These are phyloP conservation scores for Chauna torquata DNA, from an alignment of 2,113 vertebrate species.

Conservation along the genomic window DNA sequence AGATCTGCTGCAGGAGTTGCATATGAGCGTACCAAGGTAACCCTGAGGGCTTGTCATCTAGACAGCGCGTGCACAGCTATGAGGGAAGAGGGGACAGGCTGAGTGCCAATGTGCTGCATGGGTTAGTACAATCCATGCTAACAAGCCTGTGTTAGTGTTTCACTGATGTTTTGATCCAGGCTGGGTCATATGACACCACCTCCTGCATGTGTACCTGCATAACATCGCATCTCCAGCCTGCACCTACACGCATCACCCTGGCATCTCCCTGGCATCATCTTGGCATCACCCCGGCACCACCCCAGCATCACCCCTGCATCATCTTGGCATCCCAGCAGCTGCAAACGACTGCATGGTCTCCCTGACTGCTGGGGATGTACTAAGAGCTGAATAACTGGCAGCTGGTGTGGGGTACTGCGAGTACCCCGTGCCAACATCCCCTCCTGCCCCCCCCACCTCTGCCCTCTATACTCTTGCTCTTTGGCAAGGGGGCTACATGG, in stretches of 20 bases:
- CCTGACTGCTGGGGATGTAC: background rate
- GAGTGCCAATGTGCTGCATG: background rate
- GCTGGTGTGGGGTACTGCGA: background rate
- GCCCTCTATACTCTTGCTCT: background rate
- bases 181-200: background rate
- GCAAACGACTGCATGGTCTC: background rate
- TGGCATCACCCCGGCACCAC: background rate
- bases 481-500: background rate
- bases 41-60: background rate
- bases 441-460: background rate
- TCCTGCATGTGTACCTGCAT: background rate
- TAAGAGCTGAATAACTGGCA: background rate
- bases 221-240: background rate
- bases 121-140: background rate
- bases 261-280: background rate
- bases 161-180: background rate
- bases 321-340: background rate
- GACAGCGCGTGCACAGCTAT: background rate
- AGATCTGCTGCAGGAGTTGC: background rate
- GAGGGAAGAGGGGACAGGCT: background rate
- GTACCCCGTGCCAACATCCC: background rate
- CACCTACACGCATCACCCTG: background rate
- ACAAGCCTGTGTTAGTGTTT: background rate
- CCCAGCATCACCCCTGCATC: background rate
- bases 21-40: background rate